These are phyloP conservation scores for Porites cylindrica DNA, from an alignment of 92 coral and sea anemone species.

Conservation along the genomic window DNA sequence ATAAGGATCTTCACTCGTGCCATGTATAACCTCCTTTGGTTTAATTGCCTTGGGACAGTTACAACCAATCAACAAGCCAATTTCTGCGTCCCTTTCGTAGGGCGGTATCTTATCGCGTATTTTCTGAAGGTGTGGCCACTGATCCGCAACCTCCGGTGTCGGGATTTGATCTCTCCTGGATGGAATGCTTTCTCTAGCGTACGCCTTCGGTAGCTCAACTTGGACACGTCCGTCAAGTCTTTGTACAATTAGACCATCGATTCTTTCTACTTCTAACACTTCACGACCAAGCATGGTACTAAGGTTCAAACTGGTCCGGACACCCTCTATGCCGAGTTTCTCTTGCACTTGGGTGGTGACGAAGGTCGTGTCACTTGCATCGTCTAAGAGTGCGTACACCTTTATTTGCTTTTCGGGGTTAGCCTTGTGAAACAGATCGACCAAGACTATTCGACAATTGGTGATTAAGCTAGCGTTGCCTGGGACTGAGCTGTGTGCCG, in stretches of 20 bases:
- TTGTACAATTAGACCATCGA: constrained; percentile 65
- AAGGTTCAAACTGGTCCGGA: constrained; percentile 46
- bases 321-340: constrained; percentile 67
- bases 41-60: constrained; percentile 62
- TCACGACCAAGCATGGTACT: constrained; percentile 74
- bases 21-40: constrained; percentile 65
- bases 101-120: constrained; percentile 42
- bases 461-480: constrained; percentile 1
- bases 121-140: constrained; percentile 62
- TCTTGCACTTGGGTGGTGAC: constrained; percentile 34
- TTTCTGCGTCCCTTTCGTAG: constrained; percentile 25
- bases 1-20: constrained; percentile 65
- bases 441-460: constrained; percentile 52
- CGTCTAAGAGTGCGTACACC: constrained; percentile 57
- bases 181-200: constrained; percentile 62
- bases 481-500: not conserved
- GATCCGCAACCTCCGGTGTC: constrained; percentile 50
- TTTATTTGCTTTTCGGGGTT: constrained; percentile 43
- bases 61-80: constrained; percentile 63
- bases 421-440: constrained; percentile 63
- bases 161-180: constrained; percentile 72
- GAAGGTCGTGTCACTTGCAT: constrained; percentile 83
- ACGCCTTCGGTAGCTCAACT: constrained; percentile 72
- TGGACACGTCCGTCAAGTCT: constrained; percentile 52
- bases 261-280: constrained; percentile 30